phyloP scores from a whole-genome alignment of 2,888 invertebrate species.

The Zygothrica quintamaculata region DNA sequence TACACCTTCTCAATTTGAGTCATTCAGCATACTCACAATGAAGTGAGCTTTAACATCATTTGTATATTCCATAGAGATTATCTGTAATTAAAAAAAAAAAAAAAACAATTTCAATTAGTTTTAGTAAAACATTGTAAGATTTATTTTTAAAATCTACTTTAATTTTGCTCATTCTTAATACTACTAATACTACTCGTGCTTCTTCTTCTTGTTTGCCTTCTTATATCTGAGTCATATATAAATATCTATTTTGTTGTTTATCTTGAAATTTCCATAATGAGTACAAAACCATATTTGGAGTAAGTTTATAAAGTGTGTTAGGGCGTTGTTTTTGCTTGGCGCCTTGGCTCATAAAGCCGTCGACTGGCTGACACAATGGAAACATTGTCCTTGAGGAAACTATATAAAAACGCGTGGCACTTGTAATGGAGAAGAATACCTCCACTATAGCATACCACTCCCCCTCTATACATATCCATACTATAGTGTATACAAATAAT shows the following conservation, averaged over 20 bases:
- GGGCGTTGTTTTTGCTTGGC: conserved; percentile 21
- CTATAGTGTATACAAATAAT: too few species aligned
- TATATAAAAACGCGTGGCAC: neutral
- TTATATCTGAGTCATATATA: conserved; percentile 43
- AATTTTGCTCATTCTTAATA: too few species aligned
- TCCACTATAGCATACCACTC: neutral
- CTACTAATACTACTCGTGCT: too few species aligned
- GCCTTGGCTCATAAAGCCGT: conserved; percentile 39
- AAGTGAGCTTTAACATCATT: conserved; percentile 12
- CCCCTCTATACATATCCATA: too few species aligned
- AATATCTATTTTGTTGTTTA: conserved; percentile 32
- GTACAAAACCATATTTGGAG: conserved; percentile 2
- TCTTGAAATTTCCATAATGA: conserved; percentile 33
- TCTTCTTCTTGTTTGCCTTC: too few species aligned
- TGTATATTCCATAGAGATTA: conserved; percentile 1
- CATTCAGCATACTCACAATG: conserved; percentile 16
- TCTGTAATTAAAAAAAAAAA: conserved; percentile 40
- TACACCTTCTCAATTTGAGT: conserved; percentile 34
- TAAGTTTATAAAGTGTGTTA: neutral
- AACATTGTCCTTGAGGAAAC: conserved; percentile 27
- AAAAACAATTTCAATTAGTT: too few species aligned
- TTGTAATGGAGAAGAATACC: too few species aligned
- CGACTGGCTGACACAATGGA: conserved; percentile 32
- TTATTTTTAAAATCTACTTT: too few species aligned
- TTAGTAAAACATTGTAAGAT: too few species aligned